Base-by-base conservation (phyloP, 2,797 vertebrate species). In the Coreius guichenoti region DNA sequence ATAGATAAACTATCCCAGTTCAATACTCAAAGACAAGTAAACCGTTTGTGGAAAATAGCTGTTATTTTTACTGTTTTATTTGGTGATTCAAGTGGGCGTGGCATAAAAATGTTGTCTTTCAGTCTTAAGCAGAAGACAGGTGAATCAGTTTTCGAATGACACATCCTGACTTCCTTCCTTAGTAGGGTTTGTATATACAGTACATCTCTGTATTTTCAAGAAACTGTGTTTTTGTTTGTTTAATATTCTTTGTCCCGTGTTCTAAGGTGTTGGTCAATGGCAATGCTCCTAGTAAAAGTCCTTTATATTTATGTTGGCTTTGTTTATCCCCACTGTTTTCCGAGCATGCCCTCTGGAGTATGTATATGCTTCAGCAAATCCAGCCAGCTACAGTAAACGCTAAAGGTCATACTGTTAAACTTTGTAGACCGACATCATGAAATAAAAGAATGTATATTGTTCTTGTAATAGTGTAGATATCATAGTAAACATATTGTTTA, bases 401-500 rank as follows among this genome's bases (percentile, higher is more conserved):
- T 31, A 73, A 61, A 82, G 36, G 68, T 47, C 68, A 61, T 70
- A 16, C 26, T 26, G 1, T 56, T 73, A 61, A 61, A 74, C 21
- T 9, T 74, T 36, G 21, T n/a, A 47, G 21, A 21, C 17, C 5
- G 7, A 6, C 17, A 36, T 49, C 56, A 36, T 83, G 19, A 47
- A 75, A 75, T 74, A 26, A 9, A 49, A 49, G 3, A 49, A 31
- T 47, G 23, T 26, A 8, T 31, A 1, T 14, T 65, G 63, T 16
- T 65, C 14, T 31, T 65, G 16, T 31, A 31, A 65, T 3, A 29
- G n/a, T 31, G 39, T 72, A 58, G 39, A 45, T 29, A 73, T 63
- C 12, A 74, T 65, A 47, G 26, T 74, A 36, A 47, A 63, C 56
- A 33, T 73, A 49, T 65, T 65, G 70, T 65, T 49, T 75, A 16